Evolutionary conservation across 1,140 invertebrate genomes (phyloP).

Genomic region (Diorhabda sublineata): DNA sequence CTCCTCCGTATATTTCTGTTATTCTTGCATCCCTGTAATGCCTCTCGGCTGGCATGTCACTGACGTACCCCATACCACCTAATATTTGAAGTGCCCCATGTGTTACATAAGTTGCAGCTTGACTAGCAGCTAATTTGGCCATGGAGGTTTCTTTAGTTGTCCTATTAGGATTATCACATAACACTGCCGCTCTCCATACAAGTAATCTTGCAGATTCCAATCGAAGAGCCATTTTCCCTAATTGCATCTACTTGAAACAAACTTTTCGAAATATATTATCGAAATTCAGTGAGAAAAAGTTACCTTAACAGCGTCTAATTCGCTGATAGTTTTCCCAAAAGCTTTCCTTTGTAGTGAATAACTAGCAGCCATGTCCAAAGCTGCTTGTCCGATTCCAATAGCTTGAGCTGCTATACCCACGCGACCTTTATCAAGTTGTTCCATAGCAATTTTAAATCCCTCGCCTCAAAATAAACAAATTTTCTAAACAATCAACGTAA

Average conservation of each 20-base stretch:
- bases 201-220: constrained; percentile 75
- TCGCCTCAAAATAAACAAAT: constrained; percentile 47
- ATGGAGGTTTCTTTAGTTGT: constrained; percentile 73
- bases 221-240: constrained; percentile 82
- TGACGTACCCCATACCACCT: constrained; percentile 84
- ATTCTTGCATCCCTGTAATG: constrained; percentile 83
- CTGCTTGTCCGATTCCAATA: constrained; percentile 77
- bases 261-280: neutral
- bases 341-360: constrained; percentile 76
- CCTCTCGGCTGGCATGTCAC: constrained; percentile 83
- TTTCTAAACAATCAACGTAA: neutral
- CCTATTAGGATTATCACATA: constrained; percentile 63
- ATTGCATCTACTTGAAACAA: constrained; percentile 46
- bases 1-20: constrained; percentile 84
- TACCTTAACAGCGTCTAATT: constrained; percentile 76
- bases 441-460: constrained; percentile 90
- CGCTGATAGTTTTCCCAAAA: constrained; percentile 73
- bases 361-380: constrained; percentile 78
- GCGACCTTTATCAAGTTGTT: constrained; percentile 64
- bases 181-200: constrained; percentile 75
- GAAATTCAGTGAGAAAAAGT: constrained; percentile 30
- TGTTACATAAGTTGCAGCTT: constrained; percentile 74
- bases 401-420: constrained; percentile 83
- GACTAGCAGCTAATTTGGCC: constrained; percentile 84
- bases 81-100: constrained; percentile 84